Conservation (phyloP, 1,140 invertebrate genomes). For the Leptopilina boulardi region DNA sequence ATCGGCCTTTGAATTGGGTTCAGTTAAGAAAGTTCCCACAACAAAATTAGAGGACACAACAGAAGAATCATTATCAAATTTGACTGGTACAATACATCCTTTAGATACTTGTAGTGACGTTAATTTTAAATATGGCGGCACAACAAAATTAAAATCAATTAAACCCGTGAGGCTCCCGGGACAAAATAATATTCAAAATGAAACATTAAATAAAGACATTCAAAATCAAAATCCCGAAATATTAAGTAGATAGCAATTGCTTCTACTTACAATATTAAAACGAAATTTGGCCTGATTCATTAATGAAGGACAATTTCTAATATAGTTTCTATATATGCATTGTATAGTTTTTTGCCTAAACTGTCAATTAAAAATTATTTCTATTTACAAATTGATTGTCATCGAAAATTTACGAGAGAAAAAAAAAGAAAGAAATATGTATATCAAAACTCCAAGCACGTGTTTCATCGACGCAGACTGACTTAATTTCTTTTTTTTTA, state of each 20-base stretch:
- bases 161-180: conserved; percentile 63
- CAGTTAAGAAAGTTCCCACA: conserved; percentile 75
- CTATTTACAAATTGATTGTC: background rate
- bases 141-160: conserved; percentile 81
- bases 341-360: background rate
- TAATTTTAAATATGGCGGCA: conserved; percentile 81
- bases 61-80: conserved; percentile 64
- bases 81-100: conserved; percentile 74
- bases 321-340: background rate
- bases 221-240: conserved; percentile 62
- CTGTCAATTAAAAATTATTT: conserved; percentile 44
- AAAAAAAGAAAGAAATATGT: background rate
- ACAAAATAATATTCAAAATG: conserved; percentile 51
- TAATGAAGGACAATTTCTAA: background rate
- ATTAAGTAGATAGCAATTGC: conserved; percentile 69
- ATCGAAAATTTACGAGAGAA: background rate
- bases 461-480: conserved; percentile 16
- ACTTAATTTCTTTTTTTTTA: background rate
- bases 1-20: conserved; percentile 76
- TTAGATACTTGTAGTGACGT: conserved; percentile 80
- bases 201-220: conserved; percentile 61
- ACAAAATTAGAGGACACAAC: conserved; percentile 68
- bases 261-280: conserved; percentile 59
- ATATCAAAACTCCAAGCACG: background rate
- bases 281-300: conserved; percentile 46